Evolutionary conservation across 2,888 invertebrate genomes (phyloP), one percentile per base, ranked within the genome.

Genomic region (Vannuccia rotundouncinata): DNA sequence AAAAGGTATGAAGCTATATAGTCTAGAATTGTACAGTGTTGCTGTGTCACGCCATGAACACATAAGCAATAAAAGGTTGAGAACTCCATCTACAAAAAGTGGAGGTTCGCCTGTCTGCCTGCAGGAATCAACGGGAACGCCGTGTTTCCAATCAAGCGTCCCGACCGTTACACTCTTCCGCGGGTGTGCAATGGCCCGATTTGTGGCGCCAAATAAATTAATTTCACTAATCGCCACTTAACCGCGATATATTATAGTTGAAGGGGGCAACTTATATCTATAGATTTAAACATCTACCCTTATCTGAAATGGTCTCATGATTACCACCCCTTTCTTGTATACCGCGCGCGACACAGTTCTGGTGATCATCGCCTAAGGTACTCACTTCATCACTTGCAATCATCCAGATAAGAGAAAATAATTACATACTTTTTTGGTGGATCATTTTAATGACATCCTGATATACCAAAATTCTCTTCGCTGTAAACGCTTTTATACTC

Each of bases 351-450:
- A n/a, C n/a, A 66, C 66, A 66, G 66, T 66, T 27, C 22, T 22
- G 22, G 5, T 66, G 66, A 66, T 66, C 10, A 66, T 66, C 66
- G 66, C 66, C 66, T 66, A 13, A 66, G 66, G 66, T 66, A 66
- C 66, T 66, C 22, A 66, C 66, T 66, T 66, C 66, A 66, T 66
- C 66, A 66, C 66, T 66, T 66, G 66, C 66, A 66, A 66, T 66
- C 66, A 66, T 66, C 22, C 66, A 66, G 66, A 66, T 27, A 66
- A 5, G 2, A 66, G 66, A 45, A 17, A 66, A 66, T 66, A 66
- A 66, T 66, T 66, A 66, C 22, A 17, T 66, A 5, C 2, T 66
- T 66, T 66, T 66, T 66, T 66, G 2, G 22, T n/a, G n/a, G n/a
- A n/a, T n/a, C 17, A 5, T 66, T 27, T 2, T 2, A 5, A 2